Conservation (phyloP, 1,140 invertebrate genomes). For the Laodelphax striatellus region DNA sequence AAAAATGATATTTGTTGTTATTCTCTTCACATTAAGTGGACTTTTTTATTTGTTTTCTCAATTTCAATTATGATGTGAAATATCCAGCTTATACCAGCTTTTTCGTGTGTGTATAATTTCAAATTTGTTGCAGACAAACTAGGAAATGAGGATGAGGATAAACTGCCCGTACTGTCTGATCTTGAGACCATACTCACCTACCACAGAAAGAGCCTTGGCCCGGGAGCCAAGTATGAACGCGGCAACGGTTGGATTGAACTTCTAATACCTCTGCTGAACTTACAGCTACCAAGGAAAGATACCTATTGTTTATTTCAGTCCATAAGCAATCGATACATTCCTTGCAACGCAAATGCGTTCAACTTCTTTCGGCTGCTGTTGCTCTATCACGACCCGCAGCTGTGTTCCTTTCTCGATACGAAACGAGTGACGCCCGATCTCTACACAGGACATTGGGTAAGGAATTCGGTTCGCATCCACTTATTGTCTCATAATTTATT, state of each 20-base stretch:
- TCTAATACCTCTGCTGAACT: constrained; percentile 72
- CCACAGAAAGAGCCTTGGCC: constrained; percentile 63
- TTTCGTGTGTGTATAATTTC: background rate
- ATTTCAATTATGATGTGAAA: too few relatives aligned
- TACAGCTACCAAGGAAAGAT: constrained; percentile 73
- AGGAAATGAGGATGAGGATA: constrained; percentile 90
- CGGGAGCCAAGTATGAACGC: constrained; percentile 55
- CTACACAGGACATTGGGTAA: constrained; percentile 80
- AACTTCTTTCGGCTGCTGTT: constrained; percentile 76
- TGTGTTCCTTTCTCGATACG: constrained; percentile 94
- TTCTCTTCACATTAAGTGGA: too few relatives aligned
- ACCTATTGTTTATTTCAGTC: constrained; percentile 92
- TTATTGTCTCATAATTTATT: too few relatives aligned
- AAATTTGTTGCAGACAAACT: constrained; percentile 54
- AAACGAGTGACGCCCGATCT: constrained; percentile 85
- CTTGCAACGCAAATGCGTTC: constrained; percentile 48
- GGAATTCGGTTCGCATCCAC: constrained; percentile 8
- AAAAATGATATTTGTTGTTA: too few relatives aligned
- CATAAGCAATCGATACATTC: constrained; percentile 82
- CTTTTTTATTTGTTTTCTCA: too few relatives aligned
- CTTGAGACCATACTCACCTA: constrained; percentile 92
- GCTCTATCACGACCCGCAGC: constrained; percentile 94
- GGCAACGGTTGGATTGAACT: constrained; percentile 91
- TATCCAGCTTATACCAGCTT: too few relatives aligned
- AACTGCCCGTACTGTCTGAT: constrained; percentile 78